Conservation (phyloP, 2,797 vertebrate species). For the Typhlichthys subterraneus region DNA sequence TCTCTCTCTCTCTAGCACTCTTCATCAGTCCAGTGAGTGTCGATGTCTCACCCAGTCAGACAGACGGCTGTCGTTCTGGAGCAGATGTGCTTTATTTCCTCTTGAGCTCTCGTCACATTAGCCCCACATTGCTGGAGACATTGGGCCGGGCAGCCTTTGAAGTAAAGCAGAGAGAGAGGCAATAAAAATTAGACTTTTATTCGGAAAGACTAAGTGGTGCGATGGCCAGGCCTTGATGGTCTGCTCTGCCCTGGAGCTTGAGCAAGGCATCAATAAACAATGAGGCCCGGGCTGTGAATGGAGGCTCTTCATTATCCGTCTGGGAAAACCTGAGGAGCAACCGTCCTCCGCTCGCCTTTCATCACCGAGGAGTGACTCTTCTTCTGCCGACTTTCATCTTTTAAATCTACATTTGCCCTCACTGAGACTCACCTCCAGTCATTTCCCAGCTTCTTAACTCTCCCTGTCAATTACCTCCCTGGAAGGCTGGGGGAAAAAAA, state of each 20-base stretch:
- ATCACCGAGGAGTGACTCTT: slow-evolving; percentile 69
- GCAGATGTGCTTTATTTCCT: not conserved
- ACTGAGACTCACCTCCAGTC: slow-evolving; percentile 64
- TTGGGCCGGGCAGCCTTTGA: slow-evolving; percentile 31
- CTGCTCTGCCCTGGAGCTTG: slow-evolving; percentile 59
- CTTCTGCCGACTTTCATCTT: slow-evolving; percentile 66
- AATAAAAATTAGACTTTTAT: slow-evolving; percentile 55
- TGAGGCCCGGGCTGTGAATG: slow-evolving; percentile 63
- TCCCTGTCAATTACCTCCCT: slow-evolving; percentile 63
- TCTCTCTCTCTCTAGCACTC: not conserved
- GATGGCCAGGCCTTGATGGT: slow-evolving; percentile 55
- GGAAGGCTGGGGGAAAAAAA: slow-evolving; percentile 20
- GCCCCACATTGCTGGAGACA: slow-evolving; percentile 23
- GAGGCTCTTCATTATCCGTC: slow-evolving; percentile 72
- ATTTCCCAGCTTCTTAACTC: slow-evolving; percentile 45
- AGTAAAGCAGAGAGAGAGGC: slow-evolving; percentile 24
- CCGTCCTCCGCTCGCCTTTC: slow-evolving; percentile 63
- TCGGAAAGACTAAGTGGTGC: slow-evolving; percentile 63
- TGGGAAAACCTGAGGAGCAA: slow-evolving; percentile 25
- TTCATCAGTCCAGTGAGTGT: slow-evolving; percentile 42
- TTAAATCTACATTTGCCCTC: slow-evolving; percentile 67
- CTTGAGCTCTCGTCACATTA: slow-evolving; percentile 31
- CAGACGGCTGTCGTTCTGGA: slow-evolving; percentile 51
- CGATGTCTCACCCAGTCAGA: slow-evolving; percentile 48
- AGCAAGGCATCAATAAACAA: slow-evolving; percentile 76